Base-by-base conservation (phyloP, 1,140 invertebrate species). In the Tenebrio molitor region DNA sequence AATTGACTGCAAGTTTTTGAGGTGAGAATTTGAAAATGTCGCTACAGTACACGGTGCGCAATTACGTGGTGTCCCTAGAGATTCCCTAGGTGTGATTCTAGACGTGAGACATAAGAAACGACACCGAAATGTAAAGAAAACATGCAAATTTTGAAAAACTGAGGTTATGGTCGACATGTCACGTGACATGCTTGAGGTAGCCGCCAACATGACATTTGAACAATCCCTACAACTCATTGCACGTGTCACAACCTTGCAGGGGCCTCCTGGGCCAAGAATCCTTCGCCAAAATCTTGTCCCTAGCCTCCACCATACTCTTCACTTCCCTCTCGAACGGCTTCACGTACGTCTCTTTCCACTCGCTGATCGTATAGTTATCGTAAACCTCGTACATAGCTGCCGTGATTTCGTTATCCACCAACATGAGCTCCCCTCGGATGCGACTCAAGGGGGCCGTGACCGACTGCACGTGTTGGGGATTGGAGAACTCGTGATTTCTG, bases 351-450 rank as follows among this genome's bases (percentile, higher is more conserved):
- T 93, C 91, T 19, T 93, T 85, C 89, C 92, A 94, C 79, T 94
- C 93, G 0, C 87, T 80, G 46, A 92, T 86, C 0, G 92, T 94
- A 74, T 87, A 91, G 66, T 89, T 86, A 77, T 94, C 92, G 77
- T 90, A 94, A 69, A 92, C 87, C 39, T 89, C 89, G 39, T 84
- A 83, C 80, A 95, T 85, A 0, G 91, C 85, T 44, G 88, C 86
- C 21, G 88, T 84, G 17, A 91, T 76, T 44, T 88, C 86, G 76
- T 88, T 85, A 68, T 89, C 89, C 10, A 89, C 79, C 34, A 85
- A 84, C 6, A 89, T 86, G 34, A 92, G 84, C 39, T 93, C 90
- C 4, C 79, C 78, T 25, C 90, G 87, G 12, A 90, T 85, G 77
- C 90, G 90, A 69, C 90, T 90, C 0, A 95, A 68, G 0, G 75